Evolutionary conservation across 2,888 invertebrate genomes (phyloP).

Genomic region (Agrypnus murinus): DNA sequence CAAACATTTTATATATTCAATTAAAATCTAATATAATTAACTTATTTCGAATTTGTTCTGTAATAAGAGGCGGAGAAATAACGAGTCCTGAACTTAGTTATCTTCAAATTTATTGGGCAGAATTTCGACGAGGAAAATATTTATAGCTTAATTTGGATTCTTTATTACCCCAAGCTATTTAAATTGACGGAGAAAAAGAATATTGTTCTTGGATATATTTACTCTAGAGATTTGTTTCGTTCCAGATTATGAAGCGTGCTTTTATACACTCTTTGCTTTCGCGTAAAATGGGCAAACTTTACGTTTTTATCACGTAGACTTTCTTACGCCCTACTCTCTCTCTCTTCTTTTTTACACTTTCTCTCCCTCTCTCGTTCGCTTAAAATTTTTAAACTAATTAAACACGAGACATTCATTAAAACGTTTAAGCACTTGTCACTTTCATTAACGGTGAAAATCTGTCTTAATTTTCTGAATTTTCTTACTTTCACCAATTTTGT

Average conservation of each 20-base stretch:
- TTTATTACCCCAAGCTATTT: slow-evolving; percentile 66
- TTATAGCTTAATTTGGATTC: slow-evolving; percentile 69
- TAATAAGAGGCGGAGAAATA: slow-evolving; percentile 35
- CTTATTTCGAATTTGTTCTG: slow-evolving; percentile 46
- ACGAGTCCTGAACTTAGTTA: slow-evolving; percentile 54
- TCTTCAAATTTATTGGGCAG: slow-evolving; percentile 66
- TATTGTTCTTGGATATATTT: slow-evolving; percentile 53
- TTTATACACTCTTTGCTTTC: slow-evolving; percentile 14
- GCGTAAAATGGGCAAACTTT: slow-evolving; percentile 17
- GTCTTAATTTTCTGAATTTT: not conserved
- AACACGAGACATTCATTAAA: slow-evolving; percentile 20
- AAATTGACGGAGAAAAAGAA: slow-evolving; percentile 62
- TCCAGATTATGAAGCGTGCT: slow-evolving; percentile 31
- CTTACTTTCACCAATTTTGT: too few species aligned
- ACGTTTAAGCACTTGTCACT: slow-evolving; percentile 24
- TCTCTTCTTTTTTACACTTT: too few species aligned
- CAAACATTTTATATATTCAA: slow-evolving; percentile 41
- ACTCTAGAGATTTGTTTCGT: slow-evolving; percentile 31
- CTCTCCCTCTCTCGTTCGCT: too few species aligned
- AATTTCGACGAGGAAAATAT: slow-evolving; percentile 69
- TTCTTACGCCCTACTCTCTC: not conserved
- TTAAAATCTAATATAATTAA: slow-evolving; percentile 47
- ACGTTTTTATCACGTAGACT: not conserved
- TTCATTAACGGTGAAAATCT: slow-evolving; percentile 2
- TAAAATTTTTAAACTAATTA: slow-evolving; percentile 25